Conservation (phyloP, 2,888 invertebrate genomes). For the Lamproptera curius region DNA sequence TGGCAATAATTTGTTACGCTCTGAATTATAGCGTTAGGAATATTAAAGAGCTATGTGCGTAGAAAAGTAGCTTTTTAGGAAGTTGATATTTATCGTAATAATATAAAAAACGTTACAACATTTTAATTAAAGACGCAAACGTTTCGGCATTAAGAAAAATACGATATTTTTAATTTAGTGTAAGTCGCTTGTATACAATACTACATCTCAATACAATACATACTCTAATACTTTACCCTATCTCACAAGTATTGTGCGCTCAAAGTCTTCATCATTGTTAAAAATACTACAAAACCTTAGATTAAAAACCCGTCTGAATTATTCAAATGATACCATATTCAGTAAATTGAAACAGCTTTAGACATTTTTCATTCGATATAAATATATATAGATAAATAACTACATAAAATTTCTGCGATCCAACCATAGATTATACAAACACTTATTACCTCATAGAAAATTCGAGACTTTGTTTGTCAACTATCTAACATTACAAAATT, state of each 20-base stretch:
- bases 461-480: neutral
- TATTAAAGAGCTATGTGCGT: conserved; percentile 5
- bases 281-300: conserved; percentile 47
- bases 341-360: conserved; percentile 13
- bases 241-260: conserved; percentile 74
- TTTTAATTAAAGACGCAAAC: neutral
- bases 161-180: conserved; percentile 12
- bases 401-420: conserved; percentile 1
- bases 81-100: neutral
- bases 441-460: conserved; percentile 10
- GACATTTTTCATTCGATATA: neutral
- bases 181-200: conserved; percentile 32
- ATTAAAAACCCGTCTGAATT: conserved; percentile 31
- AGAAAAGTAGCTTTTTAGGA: neutral
- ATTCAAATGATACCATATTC: conserved; percentile 24
- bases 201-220: conserved; percentile 50
- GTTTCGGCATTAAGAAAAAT: conserved; percentile 17
- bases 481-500: conserved; percentile 3
- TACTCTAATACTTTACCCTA: conserved; percentile 48
- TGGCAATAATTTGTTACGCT: neutral
- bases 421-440: conserved; percentile 6
- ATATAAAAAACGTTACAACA: conserved; percentile 2
- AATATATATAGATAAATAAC: conserved; percentile 13
- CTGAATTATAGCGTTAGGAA: neutral
- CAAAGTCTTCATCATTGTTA: conserved; percentile 58